A percentile compares a stretch with the other conserved stretches of the same genome.
These are phyloP conservation scores for Solenodon paradoxus DNA, from an alignment of 2,113 vertebrate genomes.

Conservation along the genomic window DNA sequence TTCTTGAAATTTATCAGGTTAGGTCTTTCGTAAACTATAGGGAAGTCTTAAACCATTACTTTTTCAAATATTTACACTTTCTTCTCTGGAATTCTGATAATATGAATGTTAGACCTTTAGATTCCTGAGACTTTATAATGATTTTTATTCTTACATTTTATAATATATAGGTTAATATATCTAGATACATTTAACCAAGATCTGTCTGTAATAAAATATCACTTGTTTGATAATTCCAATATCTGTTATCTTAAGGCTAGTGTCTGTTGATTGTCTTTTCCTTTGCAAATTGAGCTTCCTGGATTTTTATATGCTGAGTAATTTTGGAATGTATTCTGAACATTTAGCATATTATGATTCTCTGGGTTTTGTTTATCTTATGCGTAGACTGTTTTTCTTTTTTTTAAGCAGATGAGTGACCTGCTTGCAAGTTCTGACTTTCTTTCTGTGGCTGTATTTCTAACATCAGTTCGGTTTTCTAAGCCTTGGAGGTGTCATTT, in stretches of 20 bases:
- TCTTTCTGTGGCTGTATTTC: background rate
- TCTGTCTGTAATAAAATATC: too few species aligned
- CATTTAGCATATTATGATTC: background rate
- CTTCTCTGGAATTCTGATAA: background rate
- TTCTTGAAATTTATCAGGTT: slow-evolving; percentile 35
- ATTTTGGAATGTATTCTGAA: background rate
- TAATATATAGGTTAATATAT: too few species aligned
- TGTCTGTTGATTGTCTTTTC: background rate
- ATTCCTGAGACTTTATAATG: background rate
- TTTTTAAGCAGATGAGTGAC: background rate
- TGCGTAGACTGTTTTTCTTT: background rate
- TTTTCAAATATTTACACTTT: background rate
- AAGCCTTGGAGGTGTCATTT: background rate
- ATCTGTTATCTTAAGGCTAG: background rate
- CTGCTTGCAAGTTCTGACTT: slow-evolving; percentile 1
- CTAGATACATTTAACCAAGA: too few species aligned
- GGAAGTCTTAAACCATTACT: background rate
- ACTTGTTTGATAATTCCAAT: background rate
- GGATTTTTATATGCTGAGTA: background rate
- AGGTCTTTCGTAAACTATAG: background rate
- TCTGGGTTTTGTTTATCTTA: background rate
- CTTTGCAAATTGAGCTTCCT: background rate
- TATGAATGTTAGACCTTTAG: background rate
- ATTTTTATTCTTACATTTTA: background rate
- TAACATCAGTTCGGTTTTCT: background rate